Conservation (phyloP, 1,140 invertebrate species). For the Scaptomyza hsui region DNA sequence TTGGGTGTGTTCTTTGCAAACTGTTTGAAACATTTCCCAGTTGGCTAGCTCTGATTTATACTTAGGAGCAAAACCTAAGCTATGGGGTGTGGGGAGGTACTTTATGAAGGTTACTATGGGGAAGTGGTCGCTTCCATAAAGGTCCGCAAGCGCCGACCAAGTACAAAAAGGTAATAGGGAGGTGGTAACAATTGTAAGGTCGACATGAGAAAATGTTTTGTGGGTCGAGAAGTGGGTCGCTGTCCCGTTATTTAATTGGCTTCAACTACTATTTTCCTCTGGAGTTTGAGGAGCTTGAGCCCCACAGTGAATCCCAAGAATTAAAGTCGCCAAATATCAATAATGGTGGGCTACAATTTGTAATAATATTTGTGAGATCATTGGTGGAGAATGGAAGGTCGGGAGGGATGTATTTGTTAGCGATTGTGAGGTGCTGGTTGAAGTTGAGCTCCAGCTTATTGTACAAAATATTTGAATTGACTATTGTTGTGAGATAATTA, state of each 20-base stretch:
- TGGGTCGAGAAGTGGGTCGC: too few species aligned
- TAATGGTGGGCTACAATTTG: slow-evolving; percentile 2
- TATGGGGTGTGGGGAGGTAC: not conserved
- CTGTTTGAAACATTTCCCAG: slow-evolving; percentile 9
- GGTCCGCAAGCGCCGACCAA: slow-evolving; percentile 7
- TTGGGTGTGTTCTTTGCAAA: not conserved
- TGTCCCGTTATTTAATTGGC: slow-evolving; percentile 15
- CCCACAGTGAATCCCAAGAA: slow-evolving; percentile 24
- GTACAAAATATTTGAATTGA: slow-evolving; percentile 8
- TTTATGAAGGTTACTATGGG: slow-evolving; percentile 10
- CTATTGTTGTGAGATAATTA: not conserved
- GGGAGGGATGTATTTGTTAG: slow-evolving; percentile 23
- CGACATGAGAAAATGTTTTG: slow-evolving; percentile 21
- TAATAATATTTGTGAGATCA: slow-evolving; percentile 11
- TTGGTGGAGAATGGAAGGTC: not conserved
- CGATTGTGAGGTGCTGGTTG: too few species aligned
- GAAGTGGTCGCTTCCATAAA: slow-evolving; percentile 17
- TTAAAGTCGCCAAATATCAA: slow-evolving; percentile 29
- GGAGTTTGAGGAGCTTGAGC: slow-evolving; percentile 9
- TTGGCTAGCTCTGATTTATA: slow-evolving; percentile 28
- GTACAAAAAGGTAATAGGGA: slow-evolving; percentile 6
- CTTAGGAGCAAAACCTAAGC: not conserved
- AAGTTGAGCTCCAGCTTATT: too few species aligned
- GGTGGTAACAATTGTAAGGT: slow-evolving; percentile 15
- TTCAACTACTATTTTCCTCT: slow-evolving; percentile 26